Conservation (phyloP, 2,113 vertebrate species). For the Psammodynastes pulverulentus region DNA sequence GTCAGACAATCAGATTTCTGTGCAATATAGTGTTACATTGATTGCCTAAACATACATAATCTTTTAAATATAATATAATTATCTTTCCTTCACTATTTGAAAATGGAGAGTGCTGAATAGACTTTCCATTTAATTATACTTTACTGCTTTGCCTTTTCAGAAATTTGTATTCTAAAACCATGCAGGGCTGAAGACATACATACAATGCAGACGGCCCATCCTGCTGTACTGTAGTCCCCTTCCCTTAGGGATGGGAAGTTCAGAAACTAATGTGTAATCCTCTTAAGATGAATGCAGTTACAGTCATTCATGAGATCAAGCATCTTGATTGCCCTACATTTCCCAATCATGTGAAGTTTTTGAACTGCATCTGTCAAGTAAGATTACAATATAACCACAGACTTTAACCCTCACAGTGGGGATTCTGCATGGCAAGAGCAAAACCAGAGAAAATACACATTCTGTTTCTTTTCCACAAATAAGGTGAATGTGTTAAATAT, state of each 20-base stretch:
- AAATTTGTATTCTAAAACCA: background rate
- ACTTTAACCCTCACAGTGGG: background rate
- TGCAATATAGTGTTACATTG: background rate
- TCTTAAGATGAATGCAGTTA: background rate
- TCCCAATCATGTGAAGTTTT: background rate
- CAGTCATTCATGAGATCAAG: background rate
- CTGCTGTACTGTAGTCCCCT: background rate
- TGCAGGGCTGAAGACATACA: background rate
- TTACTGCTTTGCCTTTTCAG: background rate
- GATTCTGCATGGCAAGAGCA: background rate
- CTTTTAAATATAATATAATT: background rate
- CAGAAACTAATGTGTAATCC: background rate
- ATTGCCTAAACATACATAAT: background rate
- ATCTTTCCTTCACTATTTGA: background rate
- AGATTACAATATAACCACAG: background rate
- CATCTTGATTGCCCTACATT: background rate
- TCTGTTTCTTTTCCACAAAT: background rate
- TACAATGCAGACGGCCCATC: background rate
- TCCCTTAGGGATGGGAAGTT: background rate
- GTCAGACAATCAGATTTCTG: background rate
- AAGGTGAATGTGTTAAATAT: background rate
- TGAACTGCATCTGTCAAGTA: background rate
- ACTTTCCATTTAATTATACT: background rate
- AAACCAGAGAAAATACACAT: background rate
- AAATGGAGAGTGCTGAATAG: background rate